These are phyloP conservation scores for Cuculus canorus DNA, from an alignment of 2,797 vertebrate species.

Conservation along the genomic window DNA sequence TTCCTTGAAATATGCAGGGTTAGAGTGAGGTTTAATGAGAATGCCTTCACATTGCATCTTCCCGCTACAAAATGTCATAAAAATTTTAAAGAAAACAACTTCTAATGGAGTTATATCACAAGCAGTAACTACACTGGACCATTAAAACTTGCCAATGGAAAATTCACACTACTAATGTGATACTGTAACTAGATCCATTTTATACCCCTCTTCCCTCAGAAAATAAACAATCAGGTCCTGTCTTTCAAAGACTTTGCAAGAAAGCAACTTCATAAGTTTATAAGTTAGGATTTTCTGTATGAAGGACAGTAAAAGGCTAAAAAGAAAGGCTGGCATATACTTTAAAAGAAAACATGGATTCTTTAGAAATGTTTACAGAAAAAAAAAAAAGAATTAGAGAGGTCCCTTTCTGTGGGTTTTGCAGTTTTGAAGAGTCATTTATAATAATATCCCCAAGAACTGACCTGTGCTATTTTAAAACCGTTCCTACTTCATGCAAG, in stretches of 20 bases:
- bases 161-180: not conserved
- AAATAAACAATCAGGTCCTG: not conserved
- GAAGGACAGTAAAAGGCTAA: not conserved
- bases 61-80: not conserved
- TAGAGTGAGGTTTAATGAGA: not conserved
- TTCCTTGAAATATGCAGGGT: not conserved
- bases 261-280: not conserved
- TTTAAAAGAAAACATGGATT: not conserved
- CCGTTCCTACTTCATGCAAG: not conserved
- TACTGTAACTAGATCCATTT: slow-evolving; percentile 31
- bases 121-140: not conserved
- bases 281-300: not conserved
- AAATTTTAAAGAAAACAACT: not conserved
- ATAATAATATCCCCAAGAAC: not conserved
- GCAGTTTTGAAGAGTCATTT: not conserved
- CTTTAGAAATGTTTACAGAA: not conserved
- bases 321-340: not conserved
- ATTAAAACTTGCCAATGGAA: not conserved
- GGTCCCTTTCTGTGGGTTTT: not conserved
- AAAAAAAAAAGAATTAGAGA: not conserved
- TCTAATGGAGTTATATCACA: not conserved
- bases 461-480: not conserved
- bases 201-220: not conserved
- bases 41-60: not conserved
- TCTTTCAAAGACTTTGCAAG: not conserved